A percentile compares a stretch with the other conserved stretches of the same genome.
Conservation (phyloP, 2,888 invertebrate species). For the Globia sparganii region DNA sequence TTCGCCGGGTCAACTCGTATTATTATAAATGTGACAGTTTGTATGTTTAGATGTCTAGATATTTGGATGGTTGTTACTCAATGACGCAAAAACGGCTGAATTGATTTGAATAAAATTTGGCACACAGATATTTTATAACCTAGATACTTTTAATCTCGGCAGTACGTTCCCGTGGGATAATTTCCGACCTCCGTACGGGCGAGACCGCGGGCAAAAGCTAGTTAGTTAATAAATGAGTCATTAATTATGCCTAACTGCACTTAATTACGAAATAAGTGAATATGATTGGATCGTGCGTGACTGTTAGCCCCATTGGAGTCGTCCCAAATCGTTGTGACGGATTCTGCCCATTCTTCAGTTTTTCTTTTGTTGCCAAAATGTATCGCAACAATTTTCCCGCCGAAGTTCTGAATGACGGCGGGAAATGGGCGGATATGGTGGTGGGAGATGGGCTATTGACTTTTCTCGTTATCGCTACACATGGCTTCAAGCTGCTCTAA, state of each 20-base stretch:
- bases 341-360: conserved; percentile 17
- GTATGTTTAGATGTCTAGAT: too few species aligned
- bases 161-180: not conserved
- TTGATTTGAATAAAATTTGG: not conserved
- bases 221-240: not conserved
- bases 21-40: not conserved
- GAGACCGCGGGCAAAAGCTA: not conserved
- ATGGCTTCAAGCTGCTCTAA: conserved; percentile 49
- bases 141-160: not conserved
- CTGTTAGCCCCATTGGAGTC: not conserved
- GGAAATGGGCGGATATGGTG: conserved; percentile 48
- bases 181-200: not conserved
- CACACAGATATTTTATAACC: not conserved
- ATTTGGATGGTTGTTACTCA: not conserved
- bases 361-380: conserved; percentile 35
- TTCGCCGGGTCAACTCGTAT: too few species aligned
- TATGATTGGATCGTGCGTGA: not conserved
- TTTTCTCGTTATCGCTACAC: conserved; percentile 60
- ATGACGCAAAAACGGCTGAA: not conserved
- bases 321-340: conserved; percentile 1
- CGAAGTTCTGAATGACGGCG: conserved; percentile 44
- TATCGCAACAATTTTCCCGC: conserved; percentile 48
- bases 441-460: conserved; percentile 58
- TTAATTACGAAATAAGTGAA: not conserved
- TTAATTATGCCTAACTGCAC: not conserved